Evolutionary conservation across 2,888 invertebrate genomes (phyloP).

Genomic region (Blomia tropicalis): DNA sequence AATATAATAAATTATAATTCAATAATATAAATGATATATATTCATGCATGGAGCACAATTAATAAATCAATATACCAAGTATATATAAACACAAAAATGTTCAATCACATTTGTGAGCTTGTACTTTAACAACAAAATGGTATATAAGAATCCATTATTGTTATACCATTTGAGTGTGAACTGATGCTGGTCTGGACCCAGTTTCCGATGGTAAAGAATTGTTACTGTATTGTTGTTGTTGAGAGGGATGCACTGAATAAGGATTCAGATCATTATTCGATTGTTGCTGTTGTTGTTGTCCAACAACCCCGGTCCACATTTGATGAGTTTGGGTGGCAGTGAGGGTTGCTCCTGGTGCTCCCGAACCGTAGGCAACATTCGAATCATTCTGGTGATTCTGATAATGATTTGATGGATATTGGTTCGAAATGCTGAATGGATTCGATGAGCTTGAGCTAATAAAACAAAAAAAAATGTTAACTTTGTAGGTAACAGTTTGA

Average conservation of each 20-base stretch:
- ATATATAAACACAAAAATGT: too few relatives aligned
- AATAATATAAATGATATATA: too few relatives aligned
- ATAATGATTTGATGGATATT: background rate
- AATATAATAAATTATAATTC: too few relatives aligned
- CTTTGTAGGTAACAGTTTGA: background rate
- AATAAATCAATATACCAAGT: too few relatives aligned
- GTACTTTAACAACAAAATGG: too few relatives aligned
- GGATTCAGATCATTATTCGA: background rate
- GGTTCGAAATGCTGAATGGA: constrained; percentile 4
- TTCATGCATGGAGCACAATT: too few relatives aligned
- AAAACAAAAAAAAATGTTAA: background rate
- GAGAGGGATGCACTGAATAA: background rate
- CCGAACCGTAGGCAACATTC: background rate
- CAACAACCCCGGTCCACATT: constrained; percentile 1
- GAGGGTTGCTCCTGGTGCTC: background rate
- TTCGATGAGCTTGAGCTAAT: background rate
- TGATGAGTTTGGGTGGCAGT: background rate
- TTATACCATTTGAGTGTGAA: constrained; percentile 15
- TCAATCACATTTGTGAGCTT: too few relatives aligned
- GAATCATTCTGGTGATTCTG: background rate
- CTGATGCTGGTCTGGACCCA: background rate
- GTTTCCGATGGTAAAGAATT: background rate
- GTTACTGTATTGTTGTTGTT: background rate
- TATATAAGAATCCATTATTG: too few relatives aligned
- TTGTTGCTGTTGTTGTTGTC: background rate